Conservation (phyloP, 1,140 invertebrate species). For the Psilanteris sp. region DNA sequence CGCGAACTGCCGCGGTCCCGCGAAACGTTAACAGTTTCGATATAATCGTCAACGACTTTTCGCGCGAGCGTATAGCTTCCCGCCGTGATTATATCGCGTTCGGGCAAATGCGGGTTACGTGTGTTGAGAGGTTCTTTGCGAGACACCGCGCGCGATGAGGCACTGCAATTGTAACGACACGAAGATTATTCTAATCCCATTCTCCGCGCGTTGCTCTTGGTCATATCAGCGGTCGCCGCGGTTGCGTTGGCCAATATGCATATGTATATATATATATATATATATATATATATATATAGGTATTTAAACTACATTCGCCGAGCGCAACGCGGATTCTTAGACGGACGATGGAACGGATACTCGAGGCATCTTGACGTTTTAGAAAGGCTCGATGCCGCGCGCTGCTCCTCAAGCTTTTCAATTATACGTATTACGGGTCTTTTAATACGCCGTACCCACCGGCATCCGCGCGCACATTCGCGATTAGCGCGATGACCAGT, state of each 20-base stretch:
- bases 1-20: neutral
- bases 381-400: constrained; percentile 40
- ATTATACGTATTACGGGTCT: constrained; percentile 45
- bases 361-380: constrained; percentile 45
- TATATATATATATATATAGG: too few species aligned
- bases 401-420: constrained; percentile 14
- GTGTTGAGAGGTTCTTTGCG: constrained; percentile 5
- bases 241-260: constrained; percentile 47
- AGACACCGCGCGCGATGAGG: too few species aligned
- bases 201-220: constrained; percentile 43
- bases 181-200: constrained; percentile 42
- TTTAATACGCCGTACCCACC: constrained; percentile 8
- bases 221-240: constrained; percentile 35
- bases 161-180: constrained; percentile 22
- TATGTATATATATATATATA: too few species aligned
- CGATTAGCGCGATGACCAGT: too few species aligned
- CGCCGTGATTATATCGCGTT: constrained; percentile 8
- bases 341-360: constrained; percentile 52
- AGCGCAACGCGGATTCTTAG: constrained; percentile 36
- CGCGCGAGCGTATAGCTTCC: constrained; percentile 3
- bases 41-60: constrained; percentile 31
- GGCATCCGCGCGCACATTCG: too few species aligned
- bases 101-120: constrained; percentile 21
- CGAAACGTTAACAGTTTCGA: constrained; percentile 35
- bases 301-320: constrained; percentile 42